Base-by-base conservation (phyloP, 37 sponge, comb jelly and placozoan genomes). In the Theonella swinhoei region DNA sequence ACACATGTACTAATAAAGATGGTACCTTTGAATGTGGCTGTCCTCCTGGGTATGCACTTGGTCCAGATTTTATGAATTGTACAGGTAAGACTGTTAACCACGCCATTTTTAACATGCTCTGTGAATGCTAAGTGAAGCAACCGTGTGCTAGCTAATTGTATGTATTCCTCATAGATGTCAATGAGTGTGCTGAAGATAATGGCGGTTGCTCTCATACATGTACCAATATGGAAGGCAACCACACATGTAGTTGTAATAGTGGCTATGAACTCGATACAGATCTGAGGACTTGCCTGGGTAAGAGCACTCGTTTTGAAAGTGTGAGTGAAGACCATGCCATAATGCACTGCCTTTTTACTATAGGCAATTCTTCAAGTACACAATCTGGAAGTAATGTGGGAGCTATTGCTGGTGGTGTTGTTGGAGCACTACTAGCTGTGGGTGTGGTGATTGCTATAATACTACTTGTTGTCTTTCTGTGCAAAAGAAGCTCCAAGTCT, bases 21-120 rank as follows among this genome's bases (percentile, higher is more conserved):
- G 82, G 82, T 30, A 71, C 76, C 33, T 83, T 77, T 43, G 19
- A 1, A 0, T 89, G 89, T 41, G 38, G 67, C 34, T 88, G 89
- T 77, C 43, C 59, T 28, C 34, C 54, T 88, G 83, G 83, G 1
- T 88, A 58, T 63, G 31, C 4, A 11, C 25, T 75, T 32, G 31
- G 43, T 26, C 5, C 54, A 28, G 58, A 75, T 42, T 24, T 24
- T 3, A 42, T 28, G 40, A 29, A 22, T 28, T 75, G 76, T 42
- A 47, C 14, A 14, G 54, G 54, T 47, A 47, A 47, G 54, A 47
- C 11, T 47, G 54, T 14, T n/a, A n/a, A n/a, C n/a, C n/a, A n/a
- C n/a, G n/a, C n/a, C n/a, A n/a, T n/a, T n/a, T n/a, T n/a, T n/a
- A n/a, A n/a, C n/a, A n/a, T n/a, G n/a, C n/a, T n/a, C n/a, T n/a